Conservation (phyloP, 2,888 invertebrate species). For the Troides oblongomaculatus region DNA sequence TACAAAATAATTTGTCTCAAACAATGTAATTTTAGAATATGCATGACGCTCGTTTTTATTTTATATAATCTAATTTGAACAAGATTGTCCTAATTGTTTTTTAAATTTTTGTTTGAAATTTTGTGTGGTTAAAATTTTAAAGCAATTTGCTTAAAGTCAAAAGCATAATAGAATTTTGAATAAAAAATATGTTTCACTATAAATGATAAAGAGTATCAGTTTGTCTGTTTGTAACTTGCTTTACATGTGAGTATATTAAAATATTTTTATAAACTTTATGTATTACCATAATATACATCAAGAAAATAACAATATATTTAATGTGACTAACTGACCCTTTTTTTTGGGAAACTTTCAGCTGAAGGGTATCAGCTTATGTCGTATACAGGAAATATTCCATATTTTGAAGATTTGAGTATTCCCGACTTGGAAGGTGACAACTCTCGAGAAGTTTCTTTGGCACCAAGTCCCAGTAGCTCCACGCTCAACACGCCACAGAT, state of each 20-base stretch:
- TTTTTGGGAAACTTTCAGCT: conserved; percentile 65
- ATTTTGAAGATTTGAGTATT: conserved; percentile 74
- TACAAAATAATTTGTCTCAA: no score
- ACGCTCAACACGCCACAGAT: conserved; percentile 69
- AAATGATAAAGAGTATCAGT: not conserved
- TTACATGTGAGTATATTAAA: not conserved
- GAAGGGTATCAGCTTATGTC: conserved; percentile 79
- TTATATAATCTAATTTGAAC: not conserved
- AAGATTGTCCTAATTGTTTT: not conserved
- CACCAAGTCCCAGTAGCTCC: conserved; percentile 50
- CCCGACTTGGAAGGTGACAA: conserved; percentile 64
- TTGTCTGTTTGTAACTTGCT: conserved; percentile 9
- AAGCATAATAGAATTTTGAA: no score
- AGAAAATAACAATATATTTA: conserved; percentile 2
- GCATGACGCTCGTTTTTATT: not conserved
- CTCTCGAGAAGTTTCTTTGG: conserved; percentile 52
- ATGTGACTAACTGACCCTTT: conserved; percentile 34
- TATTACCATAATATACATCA: not conserved
- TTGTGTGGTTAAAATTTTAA: not conserved
- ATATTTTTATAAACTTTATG: not conserved
- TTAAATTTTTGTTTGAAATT: not conserved
- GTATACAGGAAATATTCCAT: conserved; percentile 78
- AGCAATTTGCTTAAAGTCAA: no score
- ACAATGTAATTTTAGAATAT: not conserved
- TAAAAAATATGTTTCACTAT: no score